These are phyloP conservation scores for Tragelaphus eurycerus DNA, from an alignment of 2,797 vertebrate species.

Conservation along the genomic window DNA sequence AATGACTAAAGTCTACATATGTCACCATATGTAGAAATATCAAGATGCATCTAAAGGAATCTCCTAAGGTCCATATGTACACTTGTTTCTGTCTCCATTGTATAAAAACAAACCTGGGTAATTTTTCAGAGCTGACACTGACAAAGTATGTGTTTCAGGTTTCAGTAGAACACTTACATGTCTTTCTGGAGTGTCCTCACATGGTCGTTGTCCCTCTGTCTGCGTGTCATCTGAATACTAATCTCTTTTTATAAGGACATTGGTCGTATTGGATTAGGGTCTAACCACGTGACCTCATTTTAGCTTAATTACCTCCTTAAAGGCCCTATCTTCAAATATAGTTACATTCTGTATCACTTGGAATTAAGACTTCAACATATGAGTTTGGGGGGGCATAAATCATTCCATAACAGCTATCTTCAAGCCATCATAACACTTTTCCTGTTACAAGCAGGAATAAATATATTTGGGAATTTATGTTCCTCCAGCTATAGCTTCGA, in stretches of 20 bases:
- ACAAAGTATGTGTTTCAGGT: not conserved
- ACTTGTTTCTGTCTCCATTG: not conserved
- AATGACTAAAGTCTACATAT: no score
- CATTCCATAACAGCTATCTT: not conserved
- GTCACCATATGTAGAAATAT: not conserved
- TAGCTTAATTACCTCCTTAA: not conserved
- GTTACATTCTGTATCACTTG: not conserved
- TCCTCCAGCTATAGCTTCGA: not conserved
- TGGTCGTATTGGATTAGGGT: not conserved
- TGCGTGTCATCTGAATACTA: not conserved
- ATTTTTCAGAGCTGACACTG: not conserved
- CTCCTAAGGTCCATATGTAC: not conserved
- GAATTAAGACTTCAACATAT: not conserved
- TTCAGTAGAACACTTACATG: not conserved
- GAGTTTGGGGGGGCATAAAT: not conserved
- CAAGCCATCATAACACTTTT: not conserved
- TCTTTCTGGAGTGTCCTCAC: not conserved
- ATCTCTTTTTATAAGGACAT: not conserved
- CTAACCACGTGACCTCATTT: not conserved
- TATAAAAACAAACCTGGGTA: not conserved
- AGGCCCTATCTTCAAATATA: not conserved
- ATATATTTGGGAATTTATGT: not conserved
- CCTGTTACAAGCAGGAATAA: not conserved
- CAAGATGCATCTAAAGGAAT: not conserved
- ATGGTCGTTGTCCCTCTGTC: not conserved